Evolutionary conservation across 2,113 vertebrate genomes (phyloP).

Genomic region (Pteropus alecto): DNA sequence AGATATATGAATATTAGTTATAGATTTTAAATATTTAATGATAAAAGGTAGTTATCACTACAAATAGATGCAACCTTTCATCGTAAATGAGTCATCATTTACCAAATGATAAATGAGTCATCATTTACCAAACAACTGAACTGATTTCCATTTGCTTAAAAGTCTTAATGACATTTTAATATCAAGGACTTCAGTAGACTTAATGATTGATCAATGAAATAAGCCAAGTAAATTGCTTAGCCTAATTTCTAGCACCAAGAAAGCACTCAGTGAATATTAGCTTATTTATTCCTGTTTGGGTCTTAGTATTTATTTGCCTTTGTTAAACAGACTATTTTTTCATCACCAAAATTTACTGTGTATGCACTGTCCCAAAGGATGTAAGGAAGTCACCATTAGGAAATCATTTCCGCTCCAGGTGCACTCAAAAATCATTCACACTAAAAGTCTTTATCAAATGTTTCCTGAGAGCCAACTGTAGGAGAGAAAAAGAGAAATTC

Average conservation of each 20-base stretch:
- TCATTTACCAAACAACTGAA: not conserved
- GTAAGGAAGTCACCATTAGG: not conserved
- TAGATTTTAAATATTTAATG: not conserved
- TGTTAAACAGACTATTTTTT: not conserved
- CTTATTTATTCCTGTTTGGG: not conserved
- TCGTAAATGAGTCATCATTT: not conserved
- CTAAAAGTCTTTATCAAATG: not conserved
- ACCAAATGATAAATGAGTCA: not conserved
- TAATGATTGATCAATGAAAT: not conserved
- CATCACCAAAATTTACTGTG: not conserved
- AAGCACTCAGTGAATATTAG: not conserved
- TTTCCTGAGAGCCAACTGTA: not conserved
- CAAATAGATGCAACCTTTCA: not conserved
- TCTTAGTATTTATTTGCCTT: not conserved
- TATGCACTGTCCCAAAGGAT: not conserved
- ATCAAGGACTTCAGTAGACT: not conserved
- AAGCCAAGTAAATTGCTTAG: not conserved
- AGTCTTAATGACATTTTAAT: constrained; percentile 9
- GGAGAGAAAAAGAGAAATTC: not conserved
- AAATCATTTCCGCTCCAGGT: not conserved
- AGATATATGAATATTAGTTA: not conserved
- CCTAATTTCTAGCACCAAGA: not conserved
- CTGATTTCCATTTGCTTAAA: not conserved
- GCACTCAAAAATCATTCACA: not conserved
- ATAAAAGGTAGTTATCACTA: not conserved